A percentile compares a stretch with the other conserved stretches of the same genome.
phyloP scores from a whole-genome alignment of 2,113 vertebrate species.

The Nannospalax galili region DNA sequence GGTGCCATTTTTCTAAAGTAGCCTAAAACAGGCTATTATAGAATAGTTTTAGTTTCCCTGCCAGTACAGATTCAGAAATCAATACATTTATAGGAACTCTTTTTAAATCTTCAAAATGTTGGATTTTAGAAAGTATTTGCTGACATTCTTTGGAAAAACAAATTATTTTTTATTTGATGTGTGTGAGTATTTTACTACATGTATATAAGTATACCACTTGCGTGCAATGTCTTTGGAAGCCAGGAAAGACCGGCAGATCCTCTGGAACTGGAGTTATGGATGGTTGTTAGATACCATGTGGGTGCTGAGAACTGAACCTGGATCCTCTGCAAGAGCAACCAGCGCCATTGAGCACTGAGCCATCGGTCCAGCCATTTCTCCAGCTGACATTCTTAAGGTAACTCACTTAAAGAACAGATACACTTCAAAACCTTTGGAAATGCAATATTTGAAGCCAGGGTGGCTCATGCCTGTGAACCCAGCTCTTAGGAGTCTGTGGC shows the following conservation, averaged over 20 bases:
- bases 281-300: too few relatives aligned
- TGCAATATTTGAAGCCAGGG: background rate
- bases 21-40: background rate
- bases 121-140: background rate
- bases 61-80: conserved; percentile 11
- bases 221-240: too few relatives aligned
- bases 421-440: background rate
- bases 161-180: too few relatives aligned
- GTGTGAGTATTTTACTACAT: too few relatives aligned
- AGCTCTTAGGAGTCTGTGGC: background rate
- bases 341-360: too few relatives aligned
- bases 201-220: too few relatives aligned
- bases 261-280: too few relatives aligned
- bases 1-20: background rate
- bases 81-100: background rate
- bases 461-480: background rate
- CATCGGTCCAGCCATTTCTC: too few relatives aligned
- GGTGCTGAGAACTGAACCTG: too few relatives aligned
- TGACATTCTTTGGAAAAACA: too few relatives aligned
- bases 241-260: too few relatives aligned
- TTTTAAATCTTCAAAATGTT: conserved; percentile 33
- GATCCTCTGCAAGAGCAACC: too few relatives aligned
- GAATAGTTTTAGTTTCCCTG: conserved; percentile 20
- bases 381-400: conserved; percentile 3
- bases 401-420: background rate